Base-by-base conservation (phyloP, 1,140 invertebrate species). In the Trichomalopsis sarcophagae region DNA sequence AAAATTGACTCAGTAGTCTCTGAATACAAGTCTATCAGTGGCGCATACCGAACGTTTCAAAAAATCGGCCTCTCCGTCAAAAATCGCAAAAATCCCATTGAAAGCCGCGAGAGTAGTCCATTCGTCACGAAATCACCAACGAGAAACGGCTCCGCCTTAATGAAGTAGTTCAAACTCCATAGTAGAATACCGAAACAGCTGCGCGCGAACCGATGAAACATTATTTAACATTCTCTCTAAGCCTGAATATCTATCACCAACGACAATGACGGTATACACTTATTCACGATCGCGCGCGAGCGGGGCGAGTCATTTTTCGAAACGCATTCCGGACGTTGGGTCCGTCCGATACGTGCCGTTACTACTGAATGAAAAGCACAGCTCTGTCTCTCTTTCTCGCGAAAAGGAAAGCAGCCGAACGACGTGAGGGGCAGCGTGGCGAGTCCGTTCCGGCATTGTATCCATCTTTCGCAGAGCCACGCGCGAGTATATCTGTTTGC, bases 231-330 rank as follows among this genome's bases (percentile, higher is more conserved):
- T 77, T 68, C 81, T 68, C 17, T 10, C 17, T 21, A 30, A 44
- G 50, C 13, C 73, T 17, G 74, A 77, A 44, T 83, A 83, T 77
- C 76, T 47, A 76, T 83, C 81, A 83, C 66, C n/a, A 33, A n/a
- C 21, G 76, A 78, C 47, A 78, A 62, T 78, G 76, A 40, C 44
- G 33, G 33, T 36, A 36, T 55, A 77, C 47, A 50, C 50, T 23
- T 78, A 50, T 50, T 50, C 47, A 17, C 47, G 13, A 50, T 50
- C 47, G 47, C 40, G 40, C 40, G 40, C 40, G 40, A 9, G 47
- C 30, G 30, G 14, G n/a, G n/a, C 11, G 68, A 47, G 44, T 81
- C 36, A 23, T 36, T 13, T n/a, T 17, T 33, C 11, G 21, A 21
- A 14, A 21, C 66, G 62, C 62, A 23, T 23, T 69, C 66, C 79